Base-by-base conservation (phyloP, 2,113 vertebrate genomes). In the Corydoras maculifer region DNA sequence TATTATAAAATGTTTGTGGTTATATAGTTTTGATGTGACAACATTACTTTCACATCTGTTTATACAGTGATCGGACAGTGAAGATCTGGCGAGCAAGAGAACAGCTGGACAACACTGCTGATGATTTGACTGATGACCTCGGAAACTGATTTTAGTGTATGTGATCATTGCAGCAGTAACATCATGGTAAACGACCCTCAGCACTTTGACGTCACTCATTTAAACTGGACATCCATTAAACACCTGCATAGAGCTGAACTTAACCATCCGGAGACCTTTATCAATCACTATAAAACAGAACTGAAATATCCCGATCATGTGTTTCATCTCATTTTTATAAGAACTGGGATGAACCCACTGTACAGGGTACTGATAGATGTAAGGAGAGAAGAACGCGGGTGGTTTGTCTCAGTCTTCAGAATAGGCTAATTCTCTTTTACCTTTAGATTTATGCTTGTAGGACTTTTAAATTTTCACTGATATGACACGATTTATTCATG, bases 21-120 rank as follows among this genome's bases (percentile, higher is more conserved):
- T 43, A 8, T 43, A 43, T 43, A 5, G 35, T 43, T 43, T 5
- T 43, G 35, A 4, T 35, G 32, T 35, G 32, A 35, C 32, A 35
- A 25, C 43, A 54, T 25, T 12, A 48, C 25, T n/a, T 25, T 58
- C 18, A 43, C 2, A 14, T 9, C 66, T n/a, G 4, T 35, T 8
- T 31, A 50, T 83, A 11, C 83, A 99, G 96, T 80, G 96, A 99
- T 82, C 92, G 92, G 48, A 98, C 96, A 1, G 94, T 99, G 85
- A 94, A 93, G 86, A 98, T 99, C 83, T 99, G 96, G 96, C 93
- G 92, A 66, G 89, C 91, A 25, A 90, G 92, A 15, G 90, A 87
- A 13, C 73, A 89, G 30, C 83, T 93, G 65, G 96, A 98, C 6
- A 87, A 87, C 79, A 73, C 69, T 65, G 77, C 87, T 8, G 96